Conservation (phyloP, 1,140 invertebrate genomes). For the Microplitis mediator region DNA sequence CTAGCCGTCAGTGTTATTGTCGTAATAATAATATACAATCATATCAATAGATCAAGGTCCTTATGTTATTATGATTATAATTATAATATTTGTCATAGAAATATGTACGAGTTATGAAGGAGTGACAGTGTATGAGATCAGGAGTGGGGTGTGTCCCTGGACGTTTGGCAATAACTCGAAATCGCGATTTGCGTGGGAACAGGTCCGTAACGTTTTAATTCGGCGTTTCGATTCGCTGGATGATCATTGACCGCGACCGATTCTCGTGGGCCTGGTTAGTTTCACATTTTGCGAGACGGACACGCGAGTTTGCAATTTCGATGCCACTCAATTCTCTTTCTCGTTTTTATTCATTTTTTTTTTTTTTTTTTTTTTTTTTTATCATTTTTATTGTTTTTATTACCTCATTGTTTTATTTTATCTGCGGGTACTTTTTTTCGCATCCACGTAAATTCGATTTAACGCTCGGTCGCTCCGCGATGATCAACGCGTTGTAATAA, state of each 20-base stretch:
- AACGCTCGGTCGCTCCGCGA: conserved; percentile 12
- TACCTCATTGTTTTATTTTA: conserved; percentile 9
- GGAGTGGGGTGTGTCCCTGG: conserved; percentile 1
- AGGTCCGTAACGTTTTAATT: conserved; percentile 33
- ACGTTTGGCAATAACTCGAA: conserved; percentile 18
- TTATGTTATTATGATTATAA: no score
- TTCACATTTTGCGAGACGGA: conserved; percentile 16
- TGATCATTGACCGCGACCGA: conserved; percentile 36
- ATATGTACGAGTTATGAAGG: neutral
- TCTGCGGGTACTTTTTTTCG: conserved; percentile 1
- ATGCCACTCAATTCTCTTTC: neutral
- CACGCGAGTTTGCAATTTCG: conserved; percentile 17
- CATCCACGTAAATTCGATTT: conserved; percentile 24
- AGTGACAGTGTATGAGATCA: neutral
- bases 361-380: neutral
- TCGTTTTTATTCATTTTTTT: neutral
- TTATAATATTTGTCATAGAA: no score
- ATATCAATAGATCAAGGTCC: no score
- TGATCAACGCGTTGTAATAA: neutral
- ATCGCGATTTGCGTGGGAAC: conserved; percentile 29
- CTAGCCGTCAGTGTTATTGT: no score
- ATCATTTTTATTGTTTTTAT: neutral
- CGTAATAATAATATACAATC: no score
- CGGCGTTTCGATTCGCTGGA: conserved; percentile 31
- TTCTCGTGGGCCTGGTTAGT: conserved; percentile 38